Conservation (phyloP, 2,113 vertebrate genomes). For the Phrynocephalus versicolor region DNA sequence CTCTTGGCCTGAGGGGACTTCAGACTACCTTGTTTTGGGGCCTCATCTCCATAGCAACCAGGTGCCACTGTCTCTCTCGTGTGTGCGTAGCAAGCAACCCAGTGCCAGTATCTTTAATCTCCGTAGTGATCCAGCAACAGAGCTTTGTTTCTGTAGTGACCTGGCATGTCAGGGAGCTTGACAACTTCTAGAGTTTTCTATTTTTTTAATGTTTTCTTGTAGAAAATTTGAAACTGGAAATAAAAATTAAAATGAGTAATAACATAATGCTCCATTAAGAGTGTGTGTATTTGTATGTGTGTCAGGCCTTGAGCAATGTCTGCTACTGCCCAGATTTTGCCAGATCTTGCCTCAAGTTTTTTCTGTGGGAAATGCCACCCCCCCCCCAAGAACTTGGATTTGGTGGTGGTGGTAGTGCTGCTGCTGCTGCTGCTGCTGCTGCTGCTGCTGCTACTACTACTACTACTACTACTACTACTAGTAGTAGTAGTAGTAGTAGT, state of each 20-base stretch:
- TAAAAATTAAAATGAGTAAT: slow-evolving; percentile 30
- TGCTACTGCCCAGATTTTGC: too few relatives aligned
- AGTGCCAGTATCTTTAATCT: slow-evolving; percentile 28
- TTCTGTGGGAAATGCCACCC: neutral
- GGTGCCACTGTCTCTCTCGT: slow-evolving; percentile 1
- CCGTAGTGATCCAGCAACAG: slow-evolving; percentile 17
- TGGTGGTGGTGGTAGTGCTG: too few relatives aligned
- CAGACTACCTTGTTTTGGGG: neutral
- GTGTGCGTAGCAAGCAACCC: slow-evolving; percentile 20
- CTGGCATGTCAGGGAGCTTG: slow-evolving; percentile 34
- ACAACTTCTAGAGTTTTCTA: slow-evolving; percentile 45
- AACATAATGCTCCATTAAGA: neutral
- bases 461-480: too few relatives aligned
- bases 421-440: too few relatives aligned
- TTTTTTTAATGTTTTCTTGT: slow-evolving; percentile 50
- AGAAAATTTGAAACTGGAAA: slow-evolving; percentile 47
- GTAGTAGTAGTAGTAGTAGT: too few relatives aligned
- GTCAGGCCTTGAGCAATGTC: neutral
- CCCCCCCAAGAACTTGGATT: neutral
- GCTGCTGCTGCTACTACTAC: too few relatives aligned
- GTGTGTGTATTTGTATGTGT: neutral
- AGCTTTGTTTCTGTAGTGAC: slow-evolving; percentile 35
- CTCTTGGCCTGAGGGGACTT: slow-evolving; percentile 1
- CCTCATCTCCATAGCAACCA: slow-evolving; percentile 4
- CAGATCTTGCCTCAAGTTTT: neutral